Percentiles rank a stretch among this genome's conserved stretches.
Evolutionary conservation across 2,797 vertebrate species (phyloP).

Genomic region (Thalassophryne amazonica): DNA sequence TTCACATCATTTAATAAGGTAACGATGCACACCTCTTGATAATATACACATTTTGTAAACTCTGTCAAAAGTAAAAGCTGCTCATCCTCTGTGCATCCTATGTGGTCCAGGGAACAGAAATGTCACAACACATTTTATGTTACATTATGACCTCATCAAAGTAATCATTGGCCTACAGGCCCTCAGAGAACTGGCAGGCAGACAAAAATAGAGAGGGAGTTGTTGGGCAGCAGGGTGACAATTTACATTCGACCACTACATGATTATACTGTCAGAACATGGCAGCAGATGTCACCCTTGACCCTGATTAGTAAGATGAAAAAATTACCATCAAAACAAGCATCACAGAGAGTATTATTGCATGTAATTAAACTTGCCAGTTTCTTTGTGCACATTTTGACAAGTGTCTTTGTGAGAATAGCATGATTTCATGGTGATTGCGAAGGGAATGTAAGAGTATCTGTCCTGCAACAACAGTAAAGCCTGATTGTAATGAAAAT

Average conservation of each 20-base stretch:
- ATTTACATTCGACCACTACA: constrained; percentile 40
- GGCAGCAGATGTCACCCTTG: constrained; percentile 19
- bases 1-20: no score
- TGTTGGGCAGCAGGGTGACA: constrained; percentile 35
- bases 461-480: constrained; percentile 12
- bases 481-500: no score
- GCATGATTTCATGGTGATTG: constrained; percentile 5
- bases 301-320: constrained; percentile 25
- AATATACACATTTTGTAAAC: not conserved
- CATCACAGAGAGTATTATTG: not conserved
- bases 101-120: not conserved
- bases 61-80: not conserved
- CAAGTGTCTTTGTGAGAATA: constrained; percentile 10
- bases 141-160: constrained; percentile 25
- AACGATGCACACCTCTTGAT: no score
- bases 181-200: constrained; percentile 41
- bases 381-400: constrained; percentile 21
- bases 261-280: constrained; percentile 37
- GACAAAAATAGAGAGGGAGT: constrained; percentile 11
- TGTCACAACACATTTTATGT: constrained; percentile 18
- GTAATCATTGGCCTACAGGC: constrained; percentile 36
- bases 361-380: constrained; percentile 15
- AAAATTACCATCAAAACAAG: not conserved
- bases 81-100: not conserved
- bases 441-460: not conserved